phyloP scores from a whole-genome alignment of 2,888 invertebrate genomes.

The Heliconius cydno region DNA sequence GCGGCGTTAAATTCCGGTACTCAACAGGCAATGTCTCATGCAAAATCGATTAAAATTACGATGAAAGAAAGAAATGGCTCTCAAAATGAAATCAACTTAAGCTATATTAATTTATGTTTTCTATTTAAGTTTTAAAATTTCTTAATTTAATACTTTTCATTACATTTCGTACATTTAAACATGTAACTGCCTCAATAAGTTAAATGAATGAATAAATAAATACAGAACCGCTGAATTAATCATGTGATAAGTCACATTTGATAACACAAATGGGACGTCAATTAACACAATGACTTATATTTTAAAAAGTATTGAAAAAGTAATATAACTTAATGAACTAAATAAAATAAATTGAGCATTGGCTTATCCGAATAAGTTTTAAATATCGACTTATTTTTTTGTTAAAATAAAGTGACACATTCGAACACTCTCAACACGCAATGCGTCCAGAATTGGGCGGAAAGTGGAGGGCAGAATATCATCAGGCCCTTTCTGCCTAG shows the following conservation, averaged over 20 bases:
- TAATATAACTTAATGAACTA: neutral
- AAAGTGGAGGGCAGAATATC: too few species aligned
- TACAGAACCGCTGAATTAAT: neutral
- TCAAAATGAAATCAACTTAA: too few species aligned
- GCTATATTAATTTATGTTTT: too few species aligned
- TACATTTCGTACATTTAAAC: neutral
- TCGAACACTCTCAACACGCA: too few species aligned
- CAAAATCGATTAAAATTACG: too few species aligned
- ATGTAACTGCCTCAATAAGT: neutral
- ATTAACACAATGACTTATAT: neutral
- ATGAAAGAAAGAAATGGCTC: too few species aligned
- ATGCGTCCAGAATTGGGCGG: too few species aligned
- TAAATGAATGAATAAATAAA: neutral
- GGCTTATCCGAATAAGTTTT: neutral
- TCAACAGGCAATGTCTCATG: too few species aligned
- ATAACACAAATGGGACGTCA: neutral
- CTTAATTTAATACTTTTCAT: neutral
- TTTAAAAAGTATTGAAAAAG: too few species aligned
- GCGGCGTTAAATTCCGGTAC: too few species aligned
- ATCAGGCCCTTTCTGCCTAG: too few species aligned
- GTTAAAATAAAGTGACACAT: neutral
- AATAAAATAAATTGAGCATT: neutral
- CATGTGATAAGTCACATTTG: neutral
- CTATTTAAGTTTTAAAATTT: neutral
- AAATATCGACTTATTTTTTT: neutral